Conservation (phyloP, 2,888 invertebrate species). For the Pyrocoelia pectoralis region DNA sequence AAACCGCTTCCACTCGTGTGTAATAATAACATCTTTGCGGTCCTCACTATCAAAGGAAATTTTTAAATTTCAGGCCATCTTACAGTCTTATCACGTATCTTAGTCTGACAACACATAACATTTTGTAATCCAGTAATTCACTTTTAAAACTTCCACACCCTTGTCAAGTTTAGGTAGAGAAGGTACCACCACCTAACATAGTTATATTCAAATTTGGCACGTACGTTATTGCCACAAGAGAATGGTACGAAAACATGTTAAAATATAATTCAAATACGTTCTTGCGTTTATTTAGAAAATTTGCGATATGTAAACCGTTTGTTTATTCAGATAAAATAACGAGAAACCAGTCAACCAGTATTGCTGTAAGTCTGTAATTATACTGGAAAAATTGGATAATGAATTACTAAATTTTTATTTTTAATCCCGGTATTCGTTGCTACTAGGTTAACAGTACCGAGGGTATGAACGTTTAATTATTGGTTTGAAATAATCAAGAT, state of each 20-base stretch:
- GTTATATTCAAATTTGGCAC: neutral
- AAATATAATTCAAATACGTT: neutral
- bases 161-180: neutral
- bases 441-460: no score
- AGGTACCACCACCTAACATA: neutral
- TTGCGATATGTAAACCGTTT: neutral
- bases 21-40: no score
- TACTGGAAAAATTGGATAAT: no score
- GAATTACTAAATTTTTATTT: no score
- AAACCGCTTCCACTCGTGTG: no score
- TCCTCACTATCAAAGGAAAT: no score
- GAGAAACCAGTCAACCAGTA: no score
- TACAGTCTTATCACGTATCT: neutral
- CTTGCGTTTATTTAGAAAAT: neutral
- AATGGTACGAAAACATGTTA: neutral
- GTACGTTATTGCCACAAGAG: neutral
- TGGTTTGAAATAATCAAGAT: neutral
- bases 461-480: no score
- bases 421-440: no score
- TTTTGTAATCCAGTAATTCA: constrained; percentile 3
- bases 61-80: neutral
- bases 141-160: constrained; percentile 1
- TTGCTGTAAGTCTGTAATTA: no score
- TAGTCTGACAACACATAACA: neutral
- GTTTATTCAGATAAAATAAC: no score